phyloP scores from a whole-genome alignment of 2,113 vertebrate genomes.

The Leptobrachium ailaonicum region DNA sequence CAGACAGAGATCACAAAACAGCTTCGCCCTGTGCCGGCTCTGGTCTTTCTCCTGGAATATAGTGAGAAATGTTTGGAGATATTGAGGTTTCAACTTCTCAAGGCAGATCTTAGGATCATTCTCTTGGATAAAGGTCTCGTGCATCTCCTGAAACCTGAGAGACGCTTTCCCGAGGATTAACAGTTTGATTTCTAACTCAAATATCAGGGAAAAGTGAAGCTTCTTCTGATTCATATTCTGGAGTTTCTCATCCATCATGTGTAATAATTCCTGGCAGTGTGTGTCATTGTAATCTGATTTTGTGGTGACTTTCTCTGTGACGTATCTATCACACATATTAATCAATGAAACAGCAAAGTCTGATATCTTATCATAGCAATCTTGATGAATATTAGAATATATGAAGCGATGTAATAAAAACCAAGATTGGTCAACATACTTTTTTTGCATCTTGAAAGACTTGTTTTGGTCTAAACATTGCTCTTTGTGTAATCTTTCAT shows the following conservation, averaged over 20 bases:
- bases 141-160: constrained; percentile 36
- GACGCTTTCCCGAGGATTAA: constrained; percentile 17
- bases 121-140: constrained; percentile 3
- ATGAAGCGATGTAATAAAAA: too few relatives aligned
- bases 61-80: constrained; percentile 17
- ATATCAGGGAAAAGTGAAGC: neutral
- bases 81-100: constrained; percentile 12
- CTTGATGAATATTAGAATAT: constrained; percentile 22
- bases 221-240: neutral
- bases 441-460: constrained; percentile 56
- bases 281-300: constrained; percentile 59
- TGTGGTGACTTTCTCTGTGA: constrained; percentile 54
- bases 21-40: constrained; percentile 16
- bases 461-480: neutral
- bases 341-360: constrained; percentile 56
- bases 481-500: too few relatives aligned
- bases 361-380: constrained; percentile 53
- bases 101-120: constrained; percentile 20
- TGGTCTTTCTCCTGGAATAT: constrained; percentile 36
- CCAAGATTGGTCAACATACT: neutral
- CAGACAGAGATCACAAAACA: constrained; percentile 48
- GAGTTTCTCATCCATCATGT: constrained; percentile 57
- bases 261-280: constrained; percentile 55
- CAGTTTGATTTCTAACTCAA: constrained; percentile 42
- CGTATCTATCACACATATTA: constrained; percentile 56